These are phyloP conservation scores for Trematocara macrostoma DNA, from an alignment of 2,113 vertebrate species.

Conservation along the genomic window DNA sequence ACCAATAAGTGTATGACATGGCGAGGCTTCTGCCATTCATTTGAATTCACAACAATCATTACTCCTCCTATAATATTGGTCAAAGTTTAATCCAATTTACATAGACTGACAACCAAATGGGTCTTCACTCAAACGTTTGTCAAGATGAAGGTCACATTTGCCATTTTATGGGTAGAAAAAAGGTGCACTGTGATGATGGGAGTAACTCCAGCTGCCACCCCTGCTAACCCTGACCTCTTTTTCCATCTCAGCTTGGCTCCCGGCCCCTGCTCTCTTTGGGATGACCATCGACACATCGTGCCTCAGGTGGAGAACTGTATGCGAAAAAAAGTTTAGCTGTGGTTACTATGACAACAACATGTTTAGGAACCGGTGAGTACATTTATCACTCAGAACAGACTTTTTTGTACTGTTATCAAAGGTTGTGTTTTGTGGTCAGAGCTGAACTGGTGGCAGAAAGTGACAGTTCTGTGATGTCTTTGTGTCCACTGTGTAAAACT, in stretches of 20 bases:
- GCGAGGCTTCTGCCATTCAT: background rate
- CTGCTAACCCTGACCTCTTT: background rate
- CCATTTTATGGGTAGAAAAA: background rate
- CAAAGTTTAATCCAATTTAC: background rate
- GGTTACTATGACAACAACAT: constrained; percentile 87
- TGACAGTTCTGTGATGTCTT: background rate
- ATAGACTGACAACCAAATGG: background rate
- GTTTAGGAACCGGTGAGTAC: constrained; percentile 82
- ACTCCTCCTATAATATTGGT: background rate
- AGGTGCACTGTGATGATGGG: background rate
- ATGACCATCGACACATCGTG: constrained; percentile 87
- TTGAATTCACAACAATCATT: background rate
- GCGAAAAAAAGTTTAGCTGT: constrained; percentile 76
- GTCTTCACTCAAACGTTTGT: background rate
- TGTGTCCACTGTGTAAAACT: background rate
- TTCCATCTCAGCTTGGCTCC: constrained; percentile 83
- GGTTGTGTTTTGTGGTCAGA: background rate
- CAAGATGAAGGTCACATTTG: background rate
- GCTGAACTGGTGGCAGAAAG: background rate
- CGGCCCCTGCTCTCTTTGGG: constrained; percentile 85
- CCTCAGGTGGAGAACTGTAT: constrained; percentile 80
- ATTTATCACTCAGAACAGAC: background rate
- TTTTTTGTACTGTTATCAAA: background rate
- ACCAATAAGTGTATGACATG: background rate
- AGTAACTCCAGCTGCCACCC: background rate